Evolutionary conservation across 2,888 invertebrate genomes (phyloP).

Genomic region (Augiades crinisus): DNA sequence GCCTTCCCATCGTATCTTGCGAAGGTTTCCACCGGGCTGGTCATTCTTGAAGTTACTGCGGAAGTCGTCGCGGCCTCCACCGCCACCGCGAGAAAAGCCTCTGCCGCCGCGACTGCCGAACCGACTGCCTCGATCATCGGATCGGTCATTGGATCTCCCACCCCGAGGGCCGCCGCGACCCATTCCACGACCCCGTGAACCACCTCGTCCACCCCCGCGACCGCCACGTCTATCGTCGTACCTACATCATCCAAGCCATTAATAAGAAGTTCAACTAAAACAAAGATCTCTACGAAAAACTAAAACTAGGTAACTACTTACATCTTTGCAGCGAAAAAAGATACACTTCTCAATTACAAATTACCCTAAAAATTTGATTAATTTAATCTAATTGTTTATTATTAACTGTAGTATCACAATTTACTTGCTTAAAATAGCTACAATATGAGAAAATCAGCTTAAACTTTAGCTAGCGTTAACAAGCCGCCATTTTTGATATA

Average conservation of each 20-base stretch:
- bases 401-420: conserved; percentile 11
- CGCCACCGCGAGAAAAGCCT: conserved; percentile 55
- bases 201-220: conserved; percentile 56
- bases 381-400: background rate
- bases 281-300: conserved; percentile 18
- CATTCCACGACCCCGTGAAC: conserved; percentile 43
- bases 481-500: conserved; percentile 32
- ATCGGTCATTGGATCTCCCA: conserved; percentile 65
- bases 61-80: conserved; percentile 64
- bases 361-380: conserved; percentile 5
- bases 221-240: conserved; percentile 79
- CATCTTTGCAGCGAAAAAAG: conserved; percentile 40
- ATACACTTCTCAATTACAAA: conserved; percentile 8
- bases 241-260: conserved; percentile 46
- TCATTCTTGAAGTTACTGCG: conserved; percentile 80
- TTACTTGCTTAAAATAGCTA: background rate
- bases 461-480: conserved; percentile 25
- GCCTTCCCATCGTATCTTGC: conserved; percentile 95
- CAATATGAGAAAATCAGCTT: conserved; percentile 23
- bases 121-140: conserved; percentile 66
- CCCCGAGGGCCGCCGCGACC: conserved; percentile 39
- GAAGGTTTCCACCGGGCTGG: conserved; percentile 88
- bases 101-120: conserved; percentile 56
- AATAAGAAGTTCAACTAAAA: conserved; percentile 34
- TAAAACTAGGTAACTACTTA: conserved; percentile 44